These are phyloP conservation scores for Microctenopoma lineatum DNA, from an alignment of 2,797 vertebrate genomes.

Conservation along the genomic window DNA sequence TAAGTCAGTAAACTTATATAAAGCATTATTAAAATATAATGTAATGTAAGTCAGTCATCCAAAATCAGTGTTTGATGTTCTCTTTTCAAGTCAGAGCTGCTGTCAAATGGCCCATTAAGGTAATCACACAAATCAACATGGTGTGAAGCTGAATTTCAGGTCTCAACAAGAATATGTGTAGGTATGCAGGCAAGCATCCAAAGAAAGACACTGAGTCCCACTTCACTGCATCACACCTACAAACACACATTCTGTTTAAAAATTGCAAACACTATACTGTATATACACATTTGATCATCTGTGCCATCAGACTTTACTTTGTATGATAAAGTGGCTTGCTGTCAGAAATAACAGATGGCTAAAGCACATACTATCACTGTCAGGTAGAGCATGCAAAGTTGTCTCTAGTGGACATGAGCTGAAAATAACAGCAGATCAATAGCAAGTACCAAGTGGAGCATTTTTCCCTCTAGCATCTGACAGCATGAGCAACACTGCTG, in stretches of 20 bases:
- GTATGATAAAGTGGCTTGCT: slow-evolving; percentile 22
- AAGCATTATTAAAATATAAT: background rate
- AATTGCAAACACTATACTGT: too few relatives aligned
- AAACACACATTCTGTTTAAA: slow-evolving; percentile 11
- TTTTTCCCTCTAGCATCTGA: slow-evolving; percentile 53
- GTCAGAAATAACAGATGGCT: slow-evolving; percentile 6
- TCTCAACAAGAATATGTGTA: slow-evolving; percentile 3
- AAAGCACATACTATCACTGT: slow-evolving; percentile 19
- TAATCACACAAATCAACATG: slow-evolving; percentile 30
- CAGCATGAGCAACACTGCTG: slow-evolving; percentile 55
- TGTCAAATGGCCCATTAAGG: slow-evolving; percentile 32
- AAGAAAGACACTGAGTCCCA: slow-evolving; percentile 4
- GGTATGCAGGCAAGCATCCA: slow-evolving; percentile 27
- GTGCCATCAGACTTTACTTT: background rate
- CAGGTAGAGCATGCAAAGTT: slow-evolving; percentile 64
- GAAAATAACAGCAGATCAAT: slow-evolving; percentile 76
- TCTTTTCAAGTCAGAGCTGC: slow-evolving; percentile 6
- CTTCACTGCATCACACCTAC: slow-evolving; percentile 20
- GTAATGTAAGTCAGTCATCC: slow-evolving; percentile 19
- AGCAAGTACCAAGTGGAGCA: slow-evolving; percentile 60
- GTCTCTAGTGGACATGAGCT: slow-evolving; percentile 47
- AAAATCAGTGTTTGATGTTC: background rate
- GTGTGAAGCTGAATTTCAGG: slow-evolving; percentile 10
- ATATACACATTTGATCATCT: slow-evolving; percentile 7
- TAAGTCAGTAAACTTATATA: background rate